Conservation (phyloP, 2,797 vertebrate species). For the Melanotaenia trifasciata region DNA sequence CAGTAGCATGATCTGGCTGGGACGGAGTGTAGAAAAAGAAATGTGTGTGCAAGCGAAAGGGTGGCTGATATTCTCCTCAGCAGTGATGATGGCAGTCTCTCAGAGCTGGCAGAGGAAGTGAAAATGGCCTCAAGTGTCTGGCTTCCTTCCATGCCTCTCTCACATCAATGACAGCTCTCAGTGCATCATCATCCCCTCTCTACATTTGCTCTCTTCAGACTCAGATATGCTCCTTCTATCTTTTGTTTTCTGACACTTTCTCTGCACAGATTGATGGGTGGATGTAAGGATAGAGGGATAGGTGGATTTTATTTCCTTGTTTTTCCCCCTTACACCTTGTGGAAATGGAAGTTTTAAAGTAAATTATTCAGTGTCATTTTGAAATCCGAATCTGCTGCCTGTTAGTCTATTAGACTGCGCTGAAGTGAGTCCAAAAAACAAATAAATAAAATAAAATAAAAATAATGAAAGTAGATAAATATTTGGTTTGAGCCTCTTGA, state of each 20-base stretch:
- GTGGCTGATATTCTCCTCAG: conserved; percentile 71
- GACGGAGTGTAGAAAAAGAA: conserved; percentile 66
- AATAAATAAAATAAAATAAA: not conserved
- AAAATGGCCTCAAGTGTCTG: conserved; percentile 82
- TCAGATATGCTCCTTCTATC: conserved; percentile 48
- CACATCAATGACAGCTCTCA: conserved; percentile 74
- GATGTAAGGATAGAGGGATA: conserved; percentile 17
- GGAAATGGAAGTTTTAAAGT: not conserved
- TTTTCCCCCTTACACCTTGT: not conserved
- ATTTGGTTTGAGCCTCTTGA: not conserved
- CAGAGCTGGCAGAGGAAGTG: conserved; percentile 77
- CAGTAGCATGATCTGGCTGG: conserved; percentile 62
- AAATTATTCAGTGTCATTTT: not conserved
- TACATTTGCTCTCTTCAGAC: conserved; percentile 58
- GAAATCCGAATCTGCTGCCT: not conserved
- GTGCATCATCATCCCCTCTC: conserved; percentile 61
- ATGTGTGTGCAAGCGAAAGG: conserved; percentile 55
- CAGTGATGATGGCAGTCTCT: conserved; percentile 75
- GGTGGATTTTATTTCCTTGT: conserved; percentile 6
- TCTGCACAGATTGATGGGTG: conserved; percentile 12
- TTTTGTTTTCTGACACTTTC: conserved; percentile 35
- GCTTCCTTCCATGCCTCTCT: conserved; percentile 71
- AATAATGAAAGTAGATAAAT: too few species aligned
- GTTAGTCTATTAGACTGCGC: not conserved
- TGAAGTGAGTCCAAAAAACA: not conserved